These are phyloP conservation scores for Antigone vipio DNA, from an alignment of 2,113 vertebrate genomes.

Conservation along the genomic window DNA sequence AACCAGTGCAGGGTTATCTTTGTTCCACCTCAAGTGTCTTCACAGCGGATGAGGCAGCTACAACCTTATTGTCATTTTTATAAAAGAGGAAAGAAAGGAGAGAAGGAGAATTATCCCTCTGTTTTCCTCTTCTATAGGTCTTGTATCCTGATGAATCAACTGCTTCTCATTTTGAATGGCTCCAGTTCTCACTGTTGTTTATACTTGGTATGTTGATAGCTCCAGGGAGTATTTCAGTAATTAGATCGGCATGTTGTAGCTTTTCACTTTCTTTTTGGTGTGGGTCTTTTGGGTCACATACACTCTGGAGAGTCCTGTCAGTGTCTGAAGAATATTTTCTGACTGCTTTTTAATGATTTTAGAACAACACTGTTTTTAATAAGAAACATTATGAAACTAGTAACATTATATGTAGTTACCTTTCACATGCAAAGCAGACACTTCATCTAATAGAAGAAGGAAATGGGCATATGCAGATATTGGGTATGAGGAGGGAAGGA, in stretches of 20 bases:
- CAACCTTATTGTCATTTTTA: neutral
- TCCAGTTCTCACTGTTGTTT: neutral
- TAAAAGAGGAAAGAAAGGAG: neutral
- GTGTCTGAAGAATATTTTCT: neutral
- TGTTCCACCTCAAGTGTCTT: neutral
- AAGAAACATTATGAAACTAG: neutral
- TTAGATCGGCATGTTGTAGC: neutral
- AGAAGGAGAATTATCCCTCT: neutral
- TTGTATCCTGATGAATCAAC: neutral
- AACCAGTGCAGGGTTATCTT: neutral
- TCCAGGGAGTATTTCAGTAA: neutral
- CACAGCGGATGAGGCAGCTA: neutral
- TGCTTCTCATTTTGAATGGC: neutral
- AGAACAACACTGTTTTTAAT: neutral
- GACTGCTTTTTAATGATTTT: neutral
- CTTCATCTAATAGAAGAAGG: neutral
- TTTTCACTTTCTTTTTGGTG: neutral
- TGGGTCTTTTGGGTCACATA: neutral
- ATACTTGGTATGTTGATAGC: neutral
- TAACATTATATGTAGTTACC: neutral
- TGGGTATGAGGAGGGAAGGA: neutral
- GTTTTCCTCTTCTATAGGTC: neutral
- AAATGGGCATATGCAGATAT: neutral
- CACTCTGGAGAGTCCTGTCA: neutral
- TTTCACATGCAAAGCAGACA: neutral